Conservation (phyloP, 2,113 vertebrate genomes). For the Tenebrosternarchus preto region DNA sequence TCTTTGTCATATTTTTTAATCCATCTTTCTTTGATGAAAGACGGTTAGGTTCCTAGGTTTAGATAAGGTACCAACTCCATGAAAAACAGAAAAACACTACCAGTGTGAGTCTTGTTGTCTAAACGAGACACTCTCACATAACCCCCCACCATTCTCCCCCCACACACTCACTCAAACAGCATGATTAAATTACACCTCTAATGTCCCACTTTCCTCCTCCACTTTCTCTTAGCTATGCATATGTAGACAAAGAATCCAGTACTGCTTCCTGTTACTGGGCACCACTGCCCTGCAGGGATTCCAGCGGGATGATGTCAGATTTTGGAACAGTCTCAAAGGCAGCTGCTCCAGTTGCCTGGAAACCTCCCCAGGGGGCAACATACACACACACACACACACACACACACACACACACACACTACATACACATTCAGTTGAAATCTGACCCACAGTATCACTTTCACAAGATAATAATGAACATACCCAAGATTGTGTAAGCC, state of each 20-base stretch:
- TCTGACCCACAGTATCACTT: background rate
- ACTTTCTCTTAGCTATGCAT: conserved; percentile 36
- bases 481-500: background rate
- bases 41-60: background rate
- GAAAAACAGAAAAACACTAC: background rate
- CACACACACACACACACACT: conserved; percentile 4
- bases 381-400: conserved; percentile 16
- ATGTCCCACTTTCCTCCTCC: background rate
- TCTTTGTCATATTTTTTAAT: no score
- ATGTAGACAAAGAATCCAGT: conserved; percentile 50
- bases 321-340: conserved; percentile 61
- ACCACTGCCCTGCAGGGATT: conserved; percentile 50
- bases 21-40: no score
- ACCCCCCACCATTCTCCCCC: no score
- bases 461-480: background rate
- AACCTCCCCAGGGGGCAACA: conserved; percentile 47
- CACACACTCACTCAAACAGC: background rate
- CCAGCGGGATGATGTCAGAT: conserved; percentile 65
- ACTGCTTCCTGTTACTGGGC: conserved; percentile 44
- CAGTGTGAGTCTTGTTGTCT: background rate
- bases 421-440: background rate
- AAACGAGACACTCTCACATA: conserved; percentile 5
- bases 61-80: no score
- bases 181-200: conserved; percentile 27
- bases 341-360: conserved; percentile 64